Conservation (phyloP, 2,888 invertebrate genomes). For the Strigamia crassipes region DNA sequence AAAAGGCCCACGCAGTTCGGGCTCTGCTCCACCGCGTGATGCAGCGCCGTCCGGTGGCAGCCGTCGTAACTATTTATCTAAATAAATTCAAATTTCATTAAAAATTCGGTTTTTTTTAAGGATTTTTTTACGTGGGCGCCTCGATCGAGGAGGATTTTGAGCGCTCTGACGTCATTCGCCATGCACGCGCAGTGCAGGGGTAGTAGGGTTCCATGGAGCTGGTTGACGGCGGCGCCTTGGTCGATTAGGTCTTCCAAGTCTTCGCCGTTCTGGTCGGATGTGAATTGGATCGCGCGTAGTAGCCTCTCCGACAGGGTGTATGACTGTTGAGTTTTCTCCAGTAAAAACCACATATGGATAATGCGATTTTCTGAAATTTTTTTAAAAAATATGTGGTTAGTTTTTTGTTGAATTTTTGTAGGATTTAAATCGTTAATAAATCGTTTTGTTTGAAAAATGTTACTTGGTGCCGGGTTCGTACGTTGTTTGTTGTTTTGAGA, state of each 20-base stretch:
- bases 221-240: conserved; percentile 58
- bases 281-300: conserved; percentile 55
- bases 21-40: conserved; percentile 58
- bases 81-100: too few species aligned
- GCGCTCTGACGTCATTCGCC: conserved; percentile 55
- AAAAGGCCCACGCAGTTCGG: conserved; percentile 55
- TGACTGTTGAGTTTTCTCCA: conserved; percentile 56
- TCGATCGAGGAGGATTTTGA: conserved; percentile 55
- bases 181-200: conserved; percentile 59
- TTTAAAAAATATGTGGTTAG: too few species aligned
- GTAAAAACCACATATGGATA: conserved; percentile 56
- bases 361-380: neutral
- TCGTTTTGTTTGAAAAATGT: neutral
- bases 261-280: conserved; percentile 54
- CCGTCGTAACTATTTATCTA: conserved; percentile 58
- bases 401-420: neutral
- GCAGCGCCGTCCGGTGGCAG: conserved; percentile 57
- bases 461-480: neutral
- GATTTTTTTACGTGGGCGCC: conserved; percentile 59
- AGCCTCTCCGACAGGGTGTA: conserved; percentile 57
- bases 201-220: conserved; percentile 57
- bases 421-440: neutral
- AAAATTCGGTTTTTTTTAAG: too few species aligned
- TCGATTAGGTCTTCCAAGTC: conserved; percentile 56
- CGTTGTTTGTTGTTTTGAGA: neutral